phyloP scores from a whole-genome alignment of 2,888 invertebrate genomes.

The Hirtodrosophila confusa region DNA sequence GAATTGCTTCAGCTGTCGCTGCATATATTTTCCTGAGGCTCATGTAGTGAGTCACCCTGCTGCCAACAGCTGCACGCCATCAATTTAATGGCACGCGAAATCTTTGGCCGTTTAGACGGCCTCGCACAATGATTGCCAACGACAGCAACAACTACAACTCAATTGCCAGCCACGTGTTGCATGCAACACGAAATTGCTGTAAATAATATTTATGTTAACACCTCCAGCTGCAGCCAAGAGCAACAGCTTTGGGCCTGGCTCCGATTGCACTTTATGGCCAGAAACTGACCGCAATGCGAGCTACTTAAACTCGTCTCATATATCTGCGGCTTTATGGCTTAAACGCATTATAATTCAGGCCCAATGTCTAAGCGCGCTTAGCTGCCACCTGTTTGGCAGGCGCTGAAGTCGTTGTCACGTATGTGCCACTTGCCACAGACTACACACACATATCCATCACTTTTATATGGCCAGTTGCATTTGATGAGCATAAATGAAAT shows the following conservation, averaged over 20 bases:
- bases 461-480: constrained; percentile 17
- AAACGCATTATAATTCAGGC: constrained; percentile 67
- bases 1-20: no score
- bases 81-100: constrained; percentile 31
- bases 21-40: constrained; percentile 5
- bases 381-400: constrained; percentile 55
- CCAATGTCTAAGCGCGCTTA: constrained; percentile 10
- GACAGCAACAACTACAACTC: constrained; percentile 42
- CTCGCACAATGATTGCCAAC: constrained; percentile 30
- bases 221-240: constrained; percentile 27
- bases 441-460: not conserved
- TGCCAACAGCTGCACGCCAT: constrained; percentile 36
- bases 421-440: not conserved
- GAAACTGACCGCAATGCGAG: constrained; percentile 34
- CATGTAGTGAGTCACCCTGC: constrained; percentile 41
- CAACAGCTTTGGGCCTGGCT: constrained; percentile 12
- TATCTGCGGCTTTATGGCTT: constrained; percentile 65
- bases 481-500: constrained; percentile 17
- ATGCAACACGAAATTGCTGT: constrained; percentile 72
- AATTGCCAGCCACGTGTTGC: constrained; percentile 71
- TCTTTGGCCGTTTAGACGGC: constrained; percentile 53
- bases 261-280: constrained; percentile 45
- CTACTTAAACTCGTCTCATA: constrained; percentile 67
- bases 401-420: constrained; percentile 63
- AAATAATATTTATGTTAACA: constrained; percentile 71